phyloP scores from a whole-genome alignment of 2,888 invertebrate genomes.

The Chalcis sispes region DNA sequence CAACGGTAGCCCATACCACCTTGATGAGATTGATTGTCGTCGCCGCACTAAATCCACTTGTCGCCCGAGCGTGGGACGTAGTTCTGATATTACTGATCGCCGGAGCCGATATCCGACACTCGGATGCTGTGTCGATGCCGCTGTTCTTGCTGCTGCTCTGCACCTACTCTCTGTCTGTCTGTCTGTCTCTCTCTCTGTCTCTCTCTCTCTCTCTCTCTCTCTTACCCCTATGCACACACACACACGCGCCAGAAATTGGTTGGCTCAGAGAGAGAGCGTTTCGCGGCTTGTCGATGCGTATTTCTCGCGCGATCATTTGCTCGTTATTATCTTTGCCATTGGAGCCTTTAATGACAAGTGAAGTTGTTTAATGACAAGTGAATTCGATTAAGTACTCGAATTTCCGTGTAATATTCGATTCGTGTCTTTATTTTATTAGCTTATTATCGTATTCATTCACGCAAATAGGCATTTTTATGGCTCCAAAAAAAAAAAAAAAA shows the following conservation, averaged over 20 bases:
- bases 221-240: no score
- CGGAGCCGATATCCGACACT: slow-evolving; percentile 17
- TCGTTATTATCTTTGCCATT: slow-evolving; percentile 34
- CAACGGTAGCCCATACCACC: neutral
- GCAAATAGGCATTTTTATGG: no score
- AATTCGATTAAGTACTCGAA: no score
- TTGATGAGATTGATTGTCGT: slow-evolving; percentile 54
- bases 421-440: no score
- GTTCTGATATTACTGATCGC: slow-evolving; percentile 26
- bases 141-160: no score
- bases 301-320: slow-evolving; percentile 27
- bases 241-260: neutral
- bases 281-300: slow-evolving; percentile 15
- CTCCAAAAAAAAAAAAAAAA: no score
- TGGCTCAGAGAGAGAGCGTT: neutral
- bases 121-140: no score
- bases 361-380: no score
- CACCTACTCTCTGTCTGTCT: neutral
- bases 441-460: no score
- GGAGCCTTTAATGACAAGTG: slow-evolving; percentile 4
- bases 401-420: no score
- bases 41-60: slow-evolving; percentile 37
- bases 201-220: neutral
- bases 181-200: no score
- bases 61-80: neutral